Conservation (phyloP, 2,888 invertebrate species). For the Lepidocyrtoides sp. region DNA sequence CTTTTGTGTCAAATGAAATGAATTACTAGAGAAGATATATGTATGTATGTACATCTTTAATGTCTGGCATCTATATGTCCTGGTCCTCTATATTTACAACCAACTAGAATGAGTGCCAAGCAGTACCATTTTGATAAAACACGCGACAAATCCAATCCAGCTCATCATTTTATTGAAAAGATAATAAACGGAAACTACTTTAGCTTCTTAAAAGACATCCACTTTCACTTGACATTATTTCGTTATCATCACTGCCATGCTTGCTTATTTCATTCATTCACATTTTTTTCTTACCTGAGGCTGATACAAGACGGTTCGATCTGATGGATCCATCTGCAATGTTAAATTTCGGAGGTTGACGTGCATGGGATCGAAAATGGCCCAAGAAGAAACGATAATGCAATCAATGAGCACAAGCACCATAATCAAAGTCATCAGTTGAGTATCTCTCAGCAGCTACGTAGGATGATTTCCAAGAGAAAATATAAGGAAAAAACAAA, state of each 20-base stretch:
- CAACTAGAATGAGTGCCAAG: neutral
- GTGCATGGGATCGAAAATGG: conserved; percentile 95
- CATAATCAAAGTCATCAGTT: conserved; percentile 94
- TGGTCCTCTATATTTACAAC: no score
- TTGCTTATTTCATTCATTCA: conserved; percentile 2
- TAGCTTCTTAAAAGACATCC: neutral
- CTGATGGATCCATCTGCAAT: conserved; percentile 91
- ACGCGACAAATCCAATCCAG: conserved; percentile 2
- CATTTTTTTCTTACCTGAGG: conserved; percentile 90
- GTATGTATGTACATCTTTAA: no score
- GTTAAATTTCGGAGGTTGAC: conserved; percentile 94
- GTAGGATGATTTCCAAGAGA: conserved; percentile 18
- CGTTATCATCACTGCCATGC: neutral
- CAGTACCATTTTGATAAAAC: neutral
- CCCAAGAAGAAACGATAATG: conserved; percentile 94
- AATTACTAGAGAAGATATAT: neutral
- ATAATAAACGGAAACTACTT: conserved; percentile 2
- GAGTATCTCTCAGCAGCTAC: conserved; percentile 94
- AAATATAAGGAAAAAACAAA: conserved; percentile 38
- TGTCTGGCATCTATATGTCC: no score
- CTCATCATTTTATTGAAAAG: neutral
- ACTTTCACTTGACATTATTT: neutral
- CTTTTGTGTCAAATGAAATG: neutral
- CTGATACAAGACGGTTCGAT: conserved; percentile 94
- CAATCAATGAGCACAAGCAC: conserved; percentile 94